Conservation (phyloP, 2,797 vertebrate genomes). For the Premnoplex brunnescens region DNA sequence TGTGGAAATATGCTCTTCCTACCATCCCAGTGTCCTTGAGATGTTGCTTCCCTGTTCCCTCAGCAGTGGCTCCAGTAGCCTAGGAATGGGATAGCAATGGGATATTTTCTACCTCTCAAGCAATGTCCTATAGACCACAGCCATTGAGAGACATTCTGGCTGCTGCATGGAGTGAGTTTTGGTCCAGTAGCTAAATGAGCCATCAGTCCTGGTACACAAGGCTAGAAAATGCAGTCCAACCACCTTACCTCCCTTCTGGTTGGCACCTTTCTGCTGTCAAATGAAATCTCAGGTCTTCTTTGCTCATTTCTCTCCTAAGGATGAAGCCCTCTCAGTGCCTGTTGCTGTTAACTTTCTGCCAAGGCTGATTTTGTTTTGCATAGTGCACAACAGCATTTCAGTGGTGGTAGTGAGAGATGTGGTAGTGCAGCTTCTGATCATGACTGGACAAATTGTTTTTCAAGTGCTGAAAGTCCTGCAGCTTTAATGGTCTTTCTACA, state of each 20-base stretch:
- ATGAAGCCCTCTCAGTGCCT: background rate
- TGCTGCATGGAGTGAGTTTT: rapidly evolving
- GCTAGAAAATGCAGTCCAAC: background rate
- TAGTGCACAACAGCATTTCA: background rate
- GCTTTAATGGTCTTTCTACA: background rate
- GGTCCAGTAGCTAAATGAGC: background rate
- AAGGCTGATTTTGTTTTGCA: background rate
- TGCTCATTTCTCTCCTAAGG: background rate
- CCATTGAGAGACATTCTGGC: background rate
- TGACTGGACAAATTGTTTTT: background rate
- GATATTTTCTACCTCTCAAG: background rate
- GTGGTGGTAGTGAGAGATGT: background rate
- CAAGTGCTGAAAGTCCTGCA: background rate
- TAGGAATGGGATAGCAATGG: background rate
- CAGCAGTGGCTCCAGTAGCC: background rate
- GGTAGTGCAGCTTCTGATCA: background rate
- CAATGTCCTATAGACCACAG: background rate
- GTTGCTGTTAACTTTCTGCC: background rate
- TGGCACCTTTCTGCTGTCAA: background rate
- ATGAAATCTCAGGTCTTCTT: background rate
- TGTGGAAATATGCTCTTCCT: background rate
- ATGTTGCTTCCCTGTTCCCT: background rate
- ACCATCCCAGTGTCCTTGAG: background rate
- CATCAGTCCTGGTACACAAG: background rate
- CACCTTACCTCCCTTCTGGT: background rate